Evolutionary conservation across 1,140 invertebrate species (phyloP), one percentile per base, ranked within the genome.

Genomic region (Neodiprion fabricii): DNA sequence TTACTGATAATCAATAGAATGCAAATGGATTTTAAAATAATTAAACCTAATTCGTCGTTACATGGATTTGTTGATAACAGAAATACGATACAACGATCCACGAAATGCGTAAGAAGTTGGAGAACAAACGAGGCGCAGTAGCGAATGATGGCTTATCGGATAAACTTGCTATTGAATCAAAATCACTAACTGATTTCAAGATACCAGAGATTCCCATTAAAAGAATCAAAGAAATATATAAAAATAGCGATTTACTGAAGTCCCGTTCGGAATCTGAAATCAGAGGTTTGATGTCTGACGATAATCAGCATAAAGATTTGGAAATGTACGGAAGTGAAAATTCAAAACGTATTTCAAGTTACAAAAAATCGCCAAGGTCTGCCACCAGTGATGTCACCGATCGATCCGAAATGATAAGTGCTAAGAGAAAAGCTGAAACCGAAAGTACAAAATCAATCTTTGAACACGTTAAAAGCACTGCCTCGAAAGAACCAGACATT

Each of bases 181-280:
- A 81, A 74, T 84, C 84, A 9, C 79, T 88, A 5, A 82, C 81
- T 21, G 84, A 89, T 49, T 87, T 86, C 40, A 89, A 87, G 85
- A 84, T 88, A 82, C 87, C 87, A 78, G 86, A 89, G 75, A 85
- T 88, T 66, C 83, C 86, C 0, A 80, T 87, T 12, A 86, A 89
- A 70, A 82, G 80, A 21, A 85, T 89, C 74, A 84, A 87, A 73
- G 85, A 88, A 48, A 84, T 87, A 70, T 88, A 86, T 71, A 84
- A 82, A 72, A 87, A 73, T 9, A 85, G 80, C 61, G 85, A 87
- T 74, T 78, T 88, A 66, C 72, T 86, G 48, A 79, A 84, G 14
- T 88, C 86, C 0, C 84, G 84, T 76, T 88, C 86, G 0, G 87
- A 88, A 72, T 84, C 86, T 1, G 81, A 87, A 61, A 14, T 61